Evolutionary conservation across 1,140 invertebrate genomes (phyloP).

Genomic region (Harpegnathos saltator): DNA sequence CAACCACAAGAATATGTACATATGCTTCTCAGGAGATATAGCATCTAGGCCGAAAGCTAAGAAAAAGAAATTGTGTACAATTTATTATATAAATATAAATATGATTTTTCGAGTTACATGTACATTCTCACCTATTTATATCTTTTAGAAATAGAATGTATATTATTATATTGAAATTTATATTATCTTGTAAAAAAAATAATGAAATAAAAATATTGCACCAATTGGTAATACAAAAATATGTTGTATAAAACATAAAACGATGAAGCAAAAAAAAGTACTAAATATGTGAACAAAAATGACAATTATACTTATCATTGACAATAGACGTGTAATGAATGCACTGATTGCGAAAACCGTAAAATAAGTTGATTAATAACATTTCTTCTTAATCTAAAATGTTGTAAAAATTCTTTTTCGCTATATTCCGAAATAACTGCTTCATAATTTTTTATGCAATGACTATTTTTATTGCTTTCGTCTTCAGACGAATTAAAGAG

Average conservation of each 20-base stretch:
- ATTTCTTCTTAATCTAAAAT: slow-evolving; percentile 23
- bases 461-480: background rate
- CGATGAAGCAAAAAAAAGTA: no score
- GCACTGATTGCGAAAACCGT: slow-evolving; percentile 15
- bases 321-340: slow-evolving; percentile 13
- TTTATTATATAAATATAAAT: slow-evolving; percentile 11
- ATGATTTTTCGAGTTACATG: background rate
- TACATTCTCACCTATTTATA: background rate
- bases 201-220: no score
- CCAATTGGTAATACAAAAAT: no score
- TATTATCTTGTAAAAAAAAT: no score
- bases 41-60: slow-evolving; percentile 4
- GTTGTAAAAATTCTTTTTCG: slow-evolving; percentile 11
- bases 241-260: no score
- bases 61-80: slow-evolving; percentile 1
- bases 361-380: no score
- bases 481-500: no score
- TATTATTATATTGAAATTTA: no score
- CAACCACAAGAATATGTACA: slow-evolving; percentile 77
- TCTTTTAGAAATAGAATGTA: background rate
- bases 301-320: background rate
- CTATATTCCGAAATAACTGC: slow-evolving; percentile 1
- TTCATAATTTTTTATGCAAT: background rate
- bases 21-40: slow-evolving; percentile 59
- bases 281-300: slow-evolving; percentile 5